Conservation (phyloP, 2,797 vertebrate species). For the Philypnodon macrostomus region DNA sequence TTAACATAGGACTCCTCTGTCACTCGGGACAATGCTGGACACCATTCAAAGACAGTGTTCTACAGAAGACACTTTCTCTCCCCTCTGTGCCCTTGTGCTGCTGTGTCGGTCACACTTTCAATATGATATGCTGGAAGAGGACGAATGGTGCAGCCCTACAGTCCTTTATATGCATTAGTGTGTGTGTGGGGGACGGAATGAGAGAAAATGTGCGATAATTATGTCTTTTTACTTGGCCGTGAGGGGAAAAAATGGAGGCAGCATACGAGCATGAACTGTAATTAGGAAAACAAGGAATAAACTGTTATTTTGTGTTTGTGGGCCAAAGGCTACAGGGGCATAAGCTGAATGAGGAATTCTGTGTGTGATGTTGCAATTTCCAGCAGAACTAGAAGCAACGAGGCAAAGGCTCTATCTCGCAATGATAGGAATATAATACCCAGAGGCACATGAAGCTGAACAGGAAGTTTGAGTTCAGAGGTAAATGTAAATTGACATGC, state of each 20-base stretch:
- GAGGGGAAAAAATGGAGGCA: constrained; percentile 24
- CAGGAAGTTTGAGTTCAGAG: too few species aligned
- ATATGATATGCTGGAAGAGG: constrained; percentile 29
- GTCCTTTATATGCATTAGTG: constrained; percentile 17
- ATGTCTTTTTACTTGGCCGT: constrained; percentile 33
- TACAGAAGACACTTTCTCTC: constrained; percentile 64
- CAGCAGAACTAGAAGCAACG: constrained; percentile 13
- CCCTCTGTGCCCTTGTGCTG: constrained; percentile 25
- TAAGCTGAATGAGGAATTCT: constrained; percentile 11
- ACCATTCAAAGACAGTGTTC: constrained; percentile 71
- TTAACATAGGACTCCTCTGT: constrained; percentile 75
- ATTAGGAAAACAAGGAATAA: constrained; percentile 43
- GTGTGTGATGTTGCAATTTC: constrained; percentile 31
- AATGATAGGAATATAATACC: background rate
- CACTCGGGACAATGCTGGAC: constrained; percentile 77
- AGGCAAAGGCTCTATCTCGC: background rate
- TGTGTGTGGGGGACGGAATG: constrained; percentile 11
- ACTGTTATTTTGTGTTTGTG: constrained; percentile 25
- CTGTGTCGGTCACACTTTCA: constrained; percentile 48
- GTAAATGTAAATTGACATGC: too few species aligned
- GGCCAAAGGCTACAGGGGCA: constrained; percentile 14
- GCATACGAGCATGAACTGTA: constrained; percentile 20
- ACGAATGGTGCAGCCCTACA: constrained; percentile 27
- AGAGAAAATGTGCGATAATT: constrained; percentile 44
- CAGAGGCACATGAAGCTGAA: too few species aligned